Conservation (phyloP, 2,113 vertebrate species). For the Hyla sarda region DNA sequence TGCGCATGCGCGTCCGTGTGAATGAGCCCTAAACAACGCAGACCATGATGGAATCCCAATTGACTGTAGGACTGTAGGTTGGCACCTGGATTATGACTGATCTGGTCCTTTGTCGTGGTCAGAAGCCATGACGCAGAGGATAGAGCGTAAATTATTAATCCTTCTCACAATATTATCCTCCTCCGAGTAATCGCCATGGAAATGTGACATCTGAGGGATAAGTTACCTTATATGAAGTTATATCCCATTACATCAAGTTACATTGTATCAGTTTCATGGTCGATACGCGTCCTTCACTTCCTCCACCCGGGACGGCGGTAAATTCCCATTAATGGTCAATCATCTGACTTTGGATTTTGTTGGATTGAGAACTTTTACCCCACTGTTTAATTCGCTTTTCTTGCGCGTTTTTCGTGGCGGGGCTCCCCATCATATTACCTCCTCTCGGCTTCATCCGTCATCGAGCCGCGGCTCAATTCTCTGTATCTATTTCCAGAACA, state of each 20-base stretch:
- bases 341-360: neutral
- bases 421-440: neutral
- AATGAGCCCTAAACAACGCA: too few species aligned
- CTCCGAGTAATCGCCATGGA: too few species aligned
- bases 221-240: too few species aligned
- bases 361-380: neutral
- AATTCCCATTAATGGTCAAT: neutral
- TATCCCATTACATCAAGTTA: neutral
- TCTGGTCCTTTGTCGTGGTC: too few species aligned
- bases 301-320: neutral
- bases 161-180: too few species aligned
- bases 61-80: too few species aligned
- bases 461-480: conserved; percentile 11
- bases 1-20: too few species aligned
- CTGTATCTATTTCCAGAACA: conserved; percentile 56
- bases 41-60: too few species aligned
- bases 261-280: neutral
- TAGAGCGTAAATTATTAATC: too few species aligned
- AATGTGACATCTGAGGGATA: too few species aligned
- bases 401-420: neutral
- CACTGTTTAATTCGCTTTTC: neutral
- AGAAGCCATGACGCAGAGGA: too few species aligned
- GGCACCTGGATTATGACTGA: too few species aligned
- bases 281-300: neutral
- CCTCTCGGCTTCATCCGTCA: neutral